phyloP scores from a whole-genome alignment of 2,888 invertebrate species.

The Conus canariensis region DNA sequence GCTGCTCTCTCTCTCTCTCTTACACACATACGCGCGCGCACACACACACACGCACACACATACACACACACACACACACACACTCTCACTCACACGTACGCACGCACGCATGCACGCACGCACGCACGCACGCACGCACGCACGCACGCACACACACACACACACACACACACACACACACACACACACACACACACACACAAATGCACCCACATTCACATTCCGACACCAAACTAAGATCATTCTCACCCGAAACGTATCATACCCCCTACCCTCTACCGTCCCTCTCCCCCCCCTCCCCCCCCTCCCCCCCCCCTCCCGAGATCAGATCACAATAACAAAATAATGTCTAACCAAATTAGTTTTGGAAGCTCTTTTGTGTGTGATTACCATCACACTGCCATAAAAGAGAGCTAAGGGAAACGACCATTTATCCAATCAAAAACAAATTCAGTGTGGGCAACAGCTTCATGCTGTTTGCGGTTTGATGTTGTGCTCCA shows the following conservation, averaged over 20 bases:
- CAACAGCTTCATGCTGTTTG: too few species aligned
- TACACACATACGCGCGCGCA: too few species aligned
- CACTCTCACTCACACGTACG: too few species aligned
- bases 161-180: slow-evolving; percentile 11
- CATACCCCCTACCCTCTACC: too few species aligned
- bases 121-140: neutral
- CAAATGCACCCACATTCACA: neutral
- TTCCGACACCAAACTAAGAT: neutral
- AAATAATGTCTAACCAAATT: neutral
- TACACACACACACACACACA: neutral
- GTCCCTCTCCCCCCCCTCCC: too few species aligned
- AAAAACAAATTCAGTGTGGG: too few species aligned
- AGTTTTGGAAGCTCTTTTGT: neutral
- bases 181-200: slow-evolving; percentile 14
- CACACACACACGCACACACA: neutral
- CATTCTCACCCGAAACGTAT: too few species aligned
- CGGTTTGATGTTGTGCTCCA: too few species aligned
- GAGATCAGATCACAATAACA: neutral
- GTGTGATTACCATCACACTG: neutral
- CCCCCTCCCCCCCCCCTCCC: neutral
- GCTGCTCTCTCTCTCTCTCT: too few species aligned
- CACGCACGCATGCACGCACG: neutral
- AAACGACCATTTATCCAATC: too few species aligned
- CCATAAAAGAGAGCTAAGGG: too few species aligned
- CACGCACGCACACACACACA: neutral